These are phyloP conservation scores for Rhyacophila brunnea DNA, from an alignment of 1,140 invertebrate genomes.

Conservation along the genomic window DNA sequence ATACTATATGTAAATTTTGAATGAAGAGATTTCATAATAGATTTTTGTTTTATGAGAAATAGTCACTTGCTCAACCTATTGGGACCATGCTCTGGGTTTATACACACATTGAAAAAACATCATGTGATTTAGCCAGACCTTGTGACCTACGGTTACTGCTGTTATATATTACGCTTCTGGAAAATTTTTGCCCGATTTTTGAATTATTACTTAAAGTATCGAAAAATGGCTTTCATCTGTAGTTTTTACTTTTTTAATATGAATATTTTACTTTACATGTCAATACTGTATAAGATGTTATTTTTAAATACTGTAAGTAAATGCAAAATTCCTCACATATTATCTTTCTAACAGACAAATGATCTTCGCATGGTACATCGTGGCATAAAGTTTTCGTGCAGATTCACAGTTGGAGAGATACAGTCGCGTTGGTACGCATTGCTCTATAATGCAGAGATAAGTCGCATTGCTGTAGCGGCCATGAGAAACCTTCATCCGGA, in stretches of 20 bases:
- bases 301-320: constrained; percentile 1
- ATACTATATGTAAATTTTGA: too few species aligned
- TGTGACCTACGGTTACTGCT: too few species aligned
- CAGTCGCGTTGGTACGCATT: constrained; percentile 95
- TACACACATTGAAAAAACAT: too few species aligned
- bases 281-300: neutral
- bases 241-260: too few species aligned
- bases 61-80: too few species aligned
- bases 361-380: constrained; percentile 84
- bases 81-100: too few species aligned
- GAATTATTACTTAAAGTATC: neutral
- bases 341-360: constrained; percentile 65
- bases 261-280: neutral
- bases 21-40: too few species aligned
- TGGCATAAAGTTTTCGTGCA: constrained; percentile 94
- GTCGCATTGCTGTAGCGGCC: constrained; percentile 82
- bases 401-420: constrained; percentile 91
- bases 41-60: too few species aligned
- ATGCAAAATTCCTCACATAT: neutral
- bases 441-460: constrained; percentile 87
- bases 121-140: too few species aligned
- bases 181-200: too few species aligned
- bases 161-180: too few species aligned
- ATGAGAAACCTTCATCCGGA: constrained; percentile 94
- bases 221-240: neutral